Conservation (phyloP, 2,797 vertebrate genomes). For the Botia almorhae region DNA sequence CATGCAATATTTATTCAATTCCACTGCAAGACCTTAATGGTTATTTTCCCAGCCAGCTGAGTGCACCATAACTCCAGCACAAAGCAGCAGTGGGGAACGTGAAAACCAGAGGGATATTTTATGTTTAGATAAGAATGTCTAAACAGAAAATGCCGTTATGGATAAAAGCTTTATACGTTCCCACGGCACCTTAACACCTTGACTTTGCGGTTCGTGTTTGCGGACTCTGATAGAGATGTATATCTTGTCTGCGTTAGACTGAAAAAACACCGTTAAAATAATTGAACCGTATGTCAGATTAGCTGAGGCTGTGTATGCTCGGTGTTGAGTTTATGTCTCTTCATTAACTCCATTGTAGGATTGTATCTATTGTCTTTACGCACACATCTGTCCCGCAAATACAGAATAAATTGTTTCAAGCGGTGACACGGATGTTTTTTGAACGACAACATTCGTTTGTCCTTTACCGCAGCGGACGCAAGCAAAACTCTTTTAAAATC, state of each 20-base stretch:
- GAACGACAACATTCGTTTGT: conserved; percentile 6
- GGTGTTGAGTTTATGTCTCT: neutral
- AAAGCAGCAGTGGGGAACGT: conserved; percentile 46
- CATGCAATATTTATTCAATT: conserved; percentile 64
- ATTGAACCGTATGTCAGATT: neutral
- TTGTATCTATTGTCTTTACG: neutral
- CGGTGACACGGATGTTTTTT: conserved; percentile 6
- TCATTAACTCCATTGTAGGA: conserved; percentile 2
- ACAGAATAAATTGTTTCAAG: conserved; percentile 20
- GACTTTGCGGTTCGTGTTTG: neutral
- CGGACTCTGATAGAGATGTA: neutral
- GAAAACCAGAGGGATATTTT: conserved; percentile 52
- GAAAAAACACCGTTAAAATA: neutral
- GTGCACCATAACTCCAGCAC: conserved; percentile 60
- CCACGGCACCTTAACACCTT: neutral
- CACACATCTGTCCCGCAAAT: neutral
- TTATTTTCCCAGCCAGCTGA: conserved; percentile 60
- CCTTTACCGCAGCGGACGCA: conserved; percentile 41
- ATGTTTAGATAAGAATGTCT: conserved; percentile 53
- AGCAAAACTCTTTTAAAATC: conserved; percentile 57
- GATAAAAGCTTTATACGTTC: conserved; percentile 18
- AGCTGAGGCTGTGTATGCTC: neutral
- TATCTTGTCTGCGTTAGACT: neutral
- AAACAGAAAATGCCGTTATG: neutral
- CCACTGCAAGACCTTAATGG: conserved; percentile 58